These are phyloP conservation scores for Chionoecetes opilio DNA, from an alignment of 1,140 invertebrate species.

Conservation along the genomic window DNA sequence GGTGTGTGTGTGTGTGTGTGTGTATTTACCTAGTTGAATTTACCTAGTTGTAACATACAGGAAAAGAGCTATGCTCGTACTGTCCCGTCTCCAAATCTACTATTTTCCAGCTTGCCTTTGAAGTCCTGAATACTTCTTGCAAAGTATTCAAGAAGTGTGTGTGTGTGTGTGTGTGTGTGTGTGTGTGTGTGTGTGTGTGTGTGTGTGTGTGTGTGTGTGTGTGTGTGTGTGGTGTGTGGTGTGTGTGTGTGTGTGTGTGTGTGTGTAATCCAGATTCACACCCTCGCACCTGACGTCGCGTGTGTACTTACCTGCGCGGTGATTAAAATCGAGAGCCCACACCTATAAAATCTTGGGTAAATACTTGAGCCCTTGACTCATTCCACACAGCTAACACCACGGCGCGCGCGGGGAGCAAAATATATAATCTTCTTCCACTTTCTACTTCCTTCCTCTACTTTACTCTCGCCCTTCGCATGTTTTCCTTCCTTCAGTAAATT, in stretches of 20 bases:
- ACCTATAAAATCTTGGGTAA: neutral
- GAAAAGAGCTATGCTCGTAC: too few relatives aligned
- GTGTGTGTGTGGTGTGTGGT: conserved; percentile 51
- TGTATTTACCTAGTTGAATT: too few relatives aligned
- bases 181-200: too few relatives aligned
- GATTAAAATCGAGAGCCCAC: conserved; percentile 19
- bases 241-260: too few relatives aligned
- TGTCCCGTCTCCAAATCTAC: too few relatives aligned
- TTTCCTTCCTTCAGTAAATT: neutral
- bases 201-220: neutral
- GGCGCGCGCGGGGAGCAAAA: neutral
- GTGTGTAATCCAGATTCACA: conserved; percentile 4
- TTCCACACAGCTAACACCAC: neutral
- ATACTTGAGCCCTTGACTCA: neutral
- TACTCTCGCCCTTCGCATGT: neutral
- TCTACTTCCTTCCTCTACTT: neutral
- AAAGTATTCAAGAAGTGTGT: too few relatives aligned
- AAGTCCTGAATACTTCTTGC: too few relatives aligned
- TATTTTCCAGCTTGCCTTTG: too few relatives aligned
- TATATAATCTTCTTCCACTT: neutral
- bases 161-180: too few relatives aligned
- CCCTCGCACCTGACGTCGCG: neutral
- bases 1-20: too few relatives aligned
- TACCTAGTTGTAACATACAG: too few relatives aligned
- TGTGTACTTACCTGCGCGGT: neutral